These are phyloP conservation scores for Girardia tigrina DNA, from an alignment of 2,888 invertebrate species.

Conservation along the genomic window DNA sequence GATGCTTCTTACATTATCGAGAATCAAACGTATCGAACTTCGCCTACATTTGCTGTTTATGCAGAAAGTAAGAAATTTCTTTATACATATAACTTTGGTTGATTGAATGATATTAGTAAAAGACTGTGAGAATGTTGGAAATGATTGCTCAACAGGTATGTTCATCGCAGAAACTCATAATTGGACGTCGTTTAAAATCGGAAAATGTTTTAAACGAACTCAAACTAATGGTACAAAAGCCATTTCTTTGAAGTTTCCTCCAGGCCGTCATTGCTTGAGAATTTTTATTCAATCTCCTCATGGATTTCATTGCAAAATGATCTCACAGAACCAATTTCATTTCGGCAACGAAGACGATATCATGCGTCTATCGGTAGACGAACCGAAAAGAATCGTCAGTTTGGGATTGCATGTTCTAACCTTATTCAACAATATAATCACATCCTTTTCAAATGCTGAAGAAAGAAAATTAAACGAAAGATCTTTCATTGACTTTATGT, in stretches of 20 bases:
- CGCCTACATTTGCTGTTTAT: no score
- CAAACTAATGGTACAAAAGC: slow-evolving; percentile 43
- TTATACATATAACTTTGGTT: no score
- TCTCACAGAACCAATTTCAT: slow-evolving; percentile 46
- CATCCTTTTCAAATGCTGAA: slow-evolving; percentile 42
- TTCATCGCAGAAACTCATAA: slow-evolving; percentile 49
- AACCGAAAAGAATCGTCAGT: slow-evolving; percentile 43
- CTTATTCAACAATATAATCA: slow-evolving; percentile 45
- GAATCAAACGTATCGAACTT: not conserved
- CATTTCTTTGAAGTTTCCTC: slow-evolving; percentile 43
- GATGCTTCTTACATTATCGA: not conserved
- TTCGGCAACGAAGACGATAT: slow-evolving; percentile 50
- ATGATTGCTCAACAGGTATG: slow-evolving; percentile 41
- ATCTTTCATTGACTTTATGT: not conserved
- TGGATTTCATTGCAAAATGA: slow-evolving; percentile 47
- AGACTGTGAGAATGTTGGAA: not conserved
- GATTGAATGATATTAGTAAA: not conserved
- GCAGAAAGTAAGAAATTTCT: no score
- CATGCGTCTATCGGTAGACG: slow-evolving; percentile 47
- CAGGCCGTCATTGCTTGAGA: slow-evolving; percentile 39
- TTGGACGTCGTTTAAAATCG: slow-evolving; percentile 49
- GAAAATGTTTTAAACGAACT: slow-evolving; percentile 46
- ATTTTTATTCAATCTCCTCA: slow-evolving; percentile 41
- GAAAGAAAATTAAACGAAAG: slow-evolving; percentile 38
- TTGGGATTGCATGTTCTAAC: slow-evolving; percentile 45